Conservation (phyloP, 2,113 vertebrate genomes). For the Vulpes ferrilata region DNA sequence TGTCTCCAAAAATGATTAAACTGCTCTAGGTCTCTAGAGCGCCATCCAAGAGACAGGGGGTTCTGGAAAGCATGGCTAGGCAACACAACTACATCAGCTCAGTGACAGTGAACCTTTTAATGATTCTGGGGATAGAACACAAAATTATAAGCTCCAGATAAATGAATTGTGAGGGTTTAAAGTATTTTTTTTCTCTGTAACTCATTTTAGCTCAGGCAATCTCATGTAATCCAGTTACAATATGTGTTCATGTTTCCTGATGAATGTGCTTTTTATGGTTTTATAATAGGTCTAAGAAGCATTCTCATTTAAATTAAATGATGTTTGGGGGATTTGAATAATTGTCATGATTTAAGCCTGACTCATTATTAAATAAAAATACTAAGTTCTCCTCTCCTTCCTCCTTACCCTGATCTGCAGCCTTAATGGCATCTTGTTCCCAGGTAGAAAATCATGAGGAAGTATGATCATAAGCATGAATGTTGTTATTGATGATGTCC, state of each 20-base stretch:
- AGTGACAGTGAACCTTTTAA: not conserved
- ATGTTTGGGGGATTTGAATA: constrained; percentile 63
- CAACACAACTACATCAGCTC: not conserved
- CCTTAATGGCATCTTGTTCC: not conserved
- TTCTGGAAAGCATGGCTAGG: not conserved
- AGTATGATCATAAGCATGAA: too few relatives aligned
- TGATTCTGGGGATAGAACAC: not conserved
- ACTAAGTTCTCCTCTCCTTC: not conserved
- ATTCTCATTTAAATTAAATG: constrained; percentile 62
- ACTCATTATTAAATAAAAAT: constrained; percentile 60
- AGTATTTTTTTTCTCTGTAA: not conserved
- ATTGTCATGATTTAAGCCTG: constrained; percentile 45
- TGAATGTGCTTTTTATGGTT: constrained; percentile 36
- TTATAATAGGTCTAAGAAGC: constrained; percentile 37
- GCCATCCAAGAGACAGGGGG: not conserved
- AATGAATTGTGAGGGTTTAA: not conserved
- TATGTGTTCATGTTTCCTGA: constrained; percentile 31
- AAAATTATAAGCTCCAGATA: constrained; percentile 27
- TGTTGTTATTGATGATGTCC: not conserved
- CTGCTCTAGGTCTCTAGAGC: not conserved
- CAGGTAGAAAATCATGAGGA: not conserved
- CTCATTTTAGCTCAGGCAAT: not conserved
- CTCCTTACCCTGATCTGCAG: not conserved
- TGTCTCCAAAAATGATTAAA: not conserved
- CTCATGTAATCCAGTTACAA: constrained; percentile 47